Percentiles rank a stretch among this genome's conserved stretches.
Conservation (phyloP, 1,140 invertebrate genomes). For the Penaeus indicus region DNA sequence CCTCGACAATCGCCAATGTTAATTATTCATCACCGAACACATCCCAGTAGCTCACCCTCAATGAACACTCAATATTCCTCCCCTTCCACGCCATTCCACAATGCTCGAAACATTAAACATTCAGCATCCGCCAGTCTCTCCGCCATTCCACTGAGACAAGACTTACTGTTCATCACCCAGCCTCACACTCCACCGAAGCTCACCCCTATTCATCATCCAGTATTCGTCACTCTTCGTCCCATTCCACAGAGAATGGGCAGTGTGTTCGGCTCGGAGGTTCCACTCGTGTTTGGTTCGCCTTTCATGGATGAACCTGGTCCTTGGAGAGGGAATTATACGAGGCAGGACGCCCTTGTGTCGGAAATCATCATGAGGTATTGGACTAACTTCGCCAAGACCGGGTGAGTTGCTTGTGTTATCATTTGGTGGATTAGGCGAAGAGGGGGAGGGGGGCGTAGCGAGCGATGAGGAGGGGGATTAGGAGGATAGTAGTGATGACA, state of each 20-base stretch:
- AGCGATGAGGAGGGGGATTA: not conserved
- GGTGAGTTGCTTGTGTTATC: slow-evolving; percentile 68
- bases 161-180: too few species aligned
- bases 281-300: slow-evolving; percentile 93
- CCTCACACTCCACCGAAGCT: too few species aligned
- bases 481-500: too few species aligned
- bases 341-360: slow-evolving; percentile 70
- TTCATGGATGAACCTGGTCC: slow-evolving; percentile 72
- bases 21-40: too few species aligned
- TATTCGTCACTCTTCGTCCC: not conserved
- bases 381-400: slow-evolving; percentile 73
- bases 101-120: too few species aligned
- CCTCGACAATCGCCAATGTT: too few species aligned
- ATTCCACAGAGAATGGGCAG: slow-evolving; percentile 79
- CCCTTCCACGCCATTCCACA: too few species aligned
- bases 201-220: not conserved
- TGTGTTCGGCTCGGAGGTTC: slow-evolving; percentile 93
- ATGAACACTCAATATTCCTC: too few species aligned
- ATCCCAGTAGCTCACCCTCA: too few species aligned
- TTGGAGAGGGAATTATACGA: slow-evolving; percentile 70
- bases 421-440: too few species aligned
- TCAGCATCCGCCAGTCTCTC: not conserved
- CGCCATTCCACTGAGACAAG: not conserved
- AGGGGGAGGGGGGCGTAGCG: not conserved
- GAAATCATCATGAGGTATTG: slow-evolving; percentile 72